Percentiles rank a stretch among this genome's conserved stretches.
Conservation (phyloP, 1,140 invertebrate species). For the Drosophila elegans region DNA sequence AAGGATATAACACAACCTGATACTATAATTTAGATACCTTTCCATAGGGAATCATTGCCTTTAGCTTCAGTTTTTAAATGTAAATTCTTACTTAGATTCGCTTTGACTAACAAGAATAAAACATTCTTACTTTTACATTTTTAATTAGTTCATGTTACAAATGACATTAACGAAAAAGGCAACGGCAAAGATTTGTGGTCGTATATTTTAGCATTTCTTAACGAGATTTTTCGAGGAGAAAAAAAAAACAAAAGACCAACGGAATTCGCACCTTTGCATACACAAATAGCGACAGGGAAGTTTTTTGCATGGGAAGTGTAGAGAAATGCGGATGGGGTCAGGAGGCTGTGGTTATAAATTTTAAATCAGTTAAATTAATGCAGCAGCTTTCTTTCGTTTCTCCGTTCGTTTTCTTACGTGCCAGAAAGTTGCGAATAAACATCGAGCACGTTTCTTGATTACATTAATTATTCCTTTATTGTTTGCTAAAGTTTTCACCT, state of each 20-base stretch:
- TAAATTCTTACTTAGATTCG: neutral
- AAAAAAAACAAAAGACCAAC: constrained; percentile 51
- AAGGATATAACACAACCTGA: too few relatives aligned
- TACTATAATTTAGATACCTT: too few relatives aligned
- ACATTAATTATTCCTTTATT: constrained; percentile 84
- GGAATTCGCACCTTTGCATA: constrained; percentile 80
- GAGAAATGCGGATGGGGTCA: constrained; percentile 7
- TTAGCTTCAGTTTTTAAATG: too few relatives aligned
- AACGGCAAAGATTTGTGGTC: constrained; percentile 67
- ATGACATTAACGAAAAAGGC: constrained; percentile 69
- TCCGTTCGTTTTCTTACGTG: constrained; percentile 55
- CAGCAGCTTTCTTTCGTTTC: constrained; percentile 60
- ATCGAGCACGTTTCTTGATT: constrained; percentile 72
- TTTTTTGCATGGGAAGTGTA: neutral
- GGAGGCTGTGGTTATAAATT: constrained; percentile 76
- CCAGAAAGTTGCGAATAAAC: constrained; percentile 48
- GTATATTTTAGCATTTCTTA: constrained; percentile 82
- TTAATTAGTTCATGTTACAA: constrained; percentile 81
- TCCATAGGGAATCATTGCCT: too few relatives aligned
- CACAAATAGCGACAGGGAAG: constrained; percentile 55
- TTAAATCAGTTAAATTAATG: constrained; percentile 83
- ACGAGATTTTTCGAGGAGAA: constrained; percentile 59
- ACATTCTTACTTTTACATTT: constrained; percentile 58
- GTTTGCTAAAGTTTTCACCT: constrained; percentile 55
- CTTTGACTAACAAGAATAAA: neutral